A percentile compares a stretch with the other conserved stretches of the same genome.
phyloP scores from a whole-genome alignment of 2,888 invertebrate genomes.

The Dryobota labecula region DNA sequence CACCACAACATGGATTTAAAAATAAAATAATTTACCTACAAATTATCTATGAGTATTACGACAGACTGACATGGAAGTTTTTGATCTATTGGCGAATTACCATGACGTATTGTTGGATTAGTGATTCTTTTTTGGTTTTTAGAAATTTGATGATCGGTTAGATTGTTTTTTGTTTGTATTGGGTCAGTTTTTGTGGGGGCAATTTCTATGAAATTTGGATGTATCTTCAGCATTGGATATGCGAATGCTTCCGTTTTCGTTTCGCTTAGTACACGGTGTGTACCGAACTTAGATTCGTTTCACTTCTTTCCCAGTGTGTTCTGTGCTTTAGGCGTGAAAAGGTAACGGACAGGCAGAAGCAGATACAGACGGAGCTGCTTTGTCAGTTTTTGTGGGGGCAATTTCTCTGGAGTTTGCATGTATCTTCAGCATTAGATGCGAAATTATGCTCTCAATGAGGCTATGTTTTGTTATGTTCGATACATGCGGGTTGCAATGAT shows the following conservation, averaged over 20 bases:
- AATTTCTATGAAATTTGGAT: background rate
- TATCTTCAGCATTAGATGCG: background rate
- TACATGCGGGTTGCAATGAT: background rate
- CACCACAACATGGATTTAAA: constrained; percentile 75
- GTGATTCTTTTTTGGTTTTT: constrained; percentile 12
- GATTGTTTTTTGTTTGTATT: constrained; percentile 23
- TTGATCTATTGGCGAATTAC: constrained; percentile 20
- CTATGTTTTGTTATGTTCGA: constrained; percentile 16
- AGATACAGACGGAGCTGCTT: no score
- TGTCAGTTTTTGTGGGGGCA: constrained; percentile 36
- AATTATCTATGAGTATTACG: constrained; percentile 52
- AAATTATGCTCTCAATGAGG: constrained; percentile 13
- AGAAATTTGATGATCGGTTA: background rate
- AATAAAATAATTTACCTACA: constrained; percentile 56
- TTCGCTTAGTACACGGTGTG: no score
- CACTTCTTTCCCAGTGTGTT: no score
- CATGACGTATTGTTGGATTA: constrained; percentile 15
- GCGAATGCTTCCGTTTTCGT: no score
- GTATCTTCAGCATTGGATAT: constrained; percentile 3
- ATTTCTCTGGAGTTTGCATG: constrained; percentile 15
- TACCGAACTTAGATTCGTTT: no score
- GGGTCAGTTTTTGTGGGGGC: constrained; percentile 24
- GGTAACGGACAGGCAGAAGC: no score
- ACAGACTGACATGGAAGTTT: constrained; percentile 46
- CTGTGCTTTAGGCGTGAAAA: no score